These are phyloP conservation scores for Brachyopa scutellaris DNA, from an alignment of 2,888 invertebrate genomes.

Conservation along the genomic window DNA sequence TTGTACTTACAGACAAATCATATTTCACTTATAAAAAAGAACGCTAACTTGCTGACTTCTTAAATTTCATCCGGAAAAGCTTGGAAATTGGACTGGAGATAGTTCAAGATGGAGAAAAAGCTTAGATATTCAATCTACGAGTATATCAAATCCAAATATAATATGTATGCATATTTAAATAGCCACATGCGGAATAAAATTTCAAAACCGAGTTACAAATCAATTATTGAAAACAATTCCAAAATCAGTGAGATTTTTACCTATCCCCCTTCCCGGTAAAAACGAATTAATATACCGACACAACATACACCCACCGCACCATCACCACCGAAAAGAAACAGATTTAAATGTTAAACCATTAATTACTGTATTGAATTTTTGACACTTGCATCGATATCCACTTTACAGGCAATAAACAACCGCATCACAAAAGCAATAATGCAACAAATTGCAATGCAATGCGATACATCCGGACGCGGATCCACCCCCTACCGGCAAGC, in stretches of 20 bases:
- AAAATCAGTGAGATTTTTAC: constrained; percentile 10
- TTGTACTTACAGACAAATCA: too few species aligned
- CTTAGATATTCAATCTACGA: too few species aligned
- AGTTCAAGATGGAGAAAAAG: too few species aligned
- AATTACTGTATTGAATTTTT: constrained; percentile 67
- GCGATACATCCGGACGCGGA: constrained; percentile 50
- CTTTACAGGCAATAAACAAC: constrained; percentile 70
- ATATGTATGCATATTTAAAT: too few species aligned
- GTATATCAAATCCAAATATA: too few species aligned
- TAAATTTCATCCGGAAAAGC: too few species aligned
- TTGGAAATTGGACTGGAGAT: too few species aligned
- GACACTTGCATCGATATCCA: constrained; percentile 72
- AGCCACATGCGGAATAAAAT: neutral
- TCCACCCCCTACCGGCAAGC: neutral
- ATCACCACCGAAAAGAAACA: constrained; percentile 10
- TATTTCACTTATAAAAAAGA: too few species aligned
- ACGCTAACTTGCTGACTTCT: too few species aligned
- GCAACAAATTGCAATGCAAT: constrained; percentile 69
- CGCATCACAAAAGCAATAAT: constrained; percentile 66
- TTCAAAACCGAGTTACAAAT: neutral
- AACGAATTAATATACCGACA: constrained; percentile 13
- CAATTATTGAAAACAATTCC: constrained; percentile 12
- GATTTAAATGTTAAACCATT: constrained; percentile 70
- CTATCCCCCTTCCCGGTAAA: neutral
- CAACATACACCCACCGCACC: neutral